Evolutionary conservation across 2,113 vertebrate species (phyloP), one percentile per base, ranked within the genome.

Genomic region (Sapajus apella): DNA sequence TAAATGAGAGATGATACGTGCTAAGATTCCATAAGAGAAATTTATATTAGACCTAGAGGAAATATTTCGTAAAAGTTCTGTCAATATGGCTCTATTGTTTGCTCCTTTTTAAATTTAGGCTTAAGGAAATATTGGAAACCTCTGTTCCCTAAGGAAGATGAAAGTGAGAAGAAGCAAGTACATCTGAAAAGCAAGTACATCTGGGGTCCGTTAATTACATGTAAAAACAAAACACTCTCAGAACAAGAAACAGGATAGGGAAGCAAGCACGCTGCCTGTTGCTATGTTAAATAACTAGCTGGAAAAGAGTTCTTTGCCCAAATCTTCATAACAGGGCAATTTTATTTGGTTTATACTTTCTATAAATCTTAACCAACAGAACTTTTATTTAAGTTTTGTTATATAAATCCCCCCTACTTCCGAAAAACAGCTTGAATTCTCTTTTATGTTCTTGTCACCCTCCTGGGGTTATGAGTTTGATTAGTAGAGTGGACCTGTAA

Each of bases 311-410:
- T 95, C 81, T 87, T 91, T 81, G 81, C 92, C 86, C 94, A 92
- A 90, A 90, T 95, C 56, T 96, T 97, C 92, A 94, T 97, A 98
- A 97, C 96, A 97, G 96, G 95, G 94, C 72, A 40, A 85, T 97
- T 98, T 97, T 97, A 97, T 95, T 97, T 97, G 97, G 95, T 73
- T 97, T 96, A 96, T 96, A 92, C 92, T 92, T 96, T 97, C 95
- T 84, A 66, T 97, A 98, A 97, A 97, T 96, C 94, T 96, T 97
- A 95, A 97, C 97, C 70, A 87, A 96, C 92, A 96, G 84, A 94
- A 94, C 80, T 94, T 97, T 95, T 95, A 97, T 95, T 94, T 97
- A 97, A 96, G 76, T 94, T 96, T 96, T 90, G 80, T 97, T 96
- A 70, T 94, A 97, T 97, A 97, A 98, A 97, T 82, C 72, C 82